Conservation (phyloP, 2,888 invertebrate genomes). For the Agonopterix subpropinquella region DNA sequence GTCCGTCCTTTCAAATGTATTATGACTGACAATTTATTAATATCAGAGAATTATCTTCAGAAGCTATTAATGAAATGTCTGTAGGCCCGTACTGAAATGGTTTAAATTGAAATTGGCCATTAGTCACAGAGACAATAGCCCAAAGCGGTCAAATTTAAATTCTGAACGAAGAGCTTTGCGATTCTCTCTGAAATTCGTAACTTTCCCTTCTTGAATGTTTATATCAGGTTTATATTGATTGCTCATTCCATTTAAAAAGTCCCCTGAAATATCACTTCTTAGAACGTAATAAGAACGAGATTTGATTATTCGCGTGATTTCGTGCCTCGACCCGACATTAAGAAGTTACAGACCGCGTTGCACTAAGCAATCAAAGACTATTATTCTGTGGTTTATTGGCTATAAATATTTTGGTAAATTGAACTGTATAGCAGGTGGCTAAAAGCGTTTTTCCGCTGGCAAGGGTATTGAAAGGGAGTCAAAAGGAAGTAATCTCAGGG, state of each 20-base stretch:
- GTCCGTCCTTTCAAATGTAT: too few relatives aligned
- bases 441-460: too few relatives aligned
- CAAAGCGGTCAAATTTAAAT: slow-evolving; percentile 10
- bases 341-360: slow-evolving; percentile 4
- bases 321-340: background rate
- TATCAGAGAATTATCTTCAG: too few relatives aligned
- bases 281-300: too few relatives aligned
- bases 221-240: slow-evolving; percentile 17
- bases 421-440: too few relatives aligned
- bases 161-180: background rate
- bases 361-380: slow-evolving; percentile 10
- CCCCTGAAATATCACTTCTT: too few relatives aligned
- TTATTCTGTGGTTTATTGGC: too few relatives aligned
- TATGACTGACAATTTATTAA: too few relatives aligned
- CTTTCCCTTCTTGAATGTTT: slow-evolving; percentile 14
- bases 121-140: slow-evolving; percentile 5
- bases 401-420: too few relatives aligned
- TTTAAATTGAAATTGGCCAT: slow-evolving; percentile 1
- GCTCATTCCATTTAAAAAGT: too few relatives aligned
- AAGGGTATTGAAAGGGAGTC: background rate
- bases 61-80: too few relatives aligned
- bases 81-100: background rate
- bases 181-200: background rate
- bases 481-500: slow-evolving; percentile 31
- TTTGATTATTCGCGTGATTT: too few relatives aligned